Conservation (phyloP, 2,113 vertebrate species). For the Ceyx cyanopectus region DNA sequence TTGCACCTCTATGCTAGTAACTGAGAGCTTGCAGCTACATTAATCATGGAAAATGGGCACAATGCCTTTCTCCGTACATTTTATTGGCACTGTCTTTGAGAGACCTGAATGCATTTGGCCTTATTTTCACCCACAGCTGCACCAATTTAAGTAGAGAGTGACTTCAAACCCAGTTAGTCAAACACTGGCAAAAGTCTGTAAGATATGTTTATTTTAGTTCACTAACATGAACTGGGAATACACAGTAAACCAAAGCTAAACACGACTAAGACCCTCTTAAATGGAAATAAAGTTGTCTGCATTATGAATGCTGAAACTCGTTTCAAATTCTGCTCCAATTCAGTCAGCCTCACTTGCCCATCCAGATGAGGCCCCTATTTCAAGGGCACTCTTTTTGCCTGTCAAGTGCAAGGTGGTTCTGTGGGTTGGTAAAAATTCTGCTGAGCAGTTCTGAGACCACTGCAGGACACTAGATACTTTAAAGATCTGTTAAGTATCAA, state of each 20-base stretch:
- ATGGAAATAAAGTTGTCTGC: not conserved
- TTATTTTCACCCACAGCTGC: conserved; percentile 40
- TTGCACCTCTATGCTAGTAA: not conserved
- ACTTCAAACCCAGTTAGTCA: conserved; percentile 23
- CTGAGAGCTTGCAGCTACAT: not conserved
- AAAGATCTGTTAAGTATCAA: not conserved
- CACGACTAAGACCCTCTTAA: not conserved
- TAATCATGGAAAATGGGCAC: not conserved
- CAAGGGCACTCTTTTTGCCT: not conserved
- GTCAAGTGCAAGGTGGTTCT: not conserved
- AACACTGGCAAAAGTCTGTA: conserved; percentile 6
- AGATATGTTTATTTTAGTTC: conserved; percentile 34
- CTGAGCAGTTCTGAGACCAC: not conserved
- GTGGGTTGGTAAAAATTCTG: not conserved
- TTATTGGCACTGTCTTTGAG: not conserved
- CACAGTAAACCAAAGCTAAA: conserved; percentile 1
- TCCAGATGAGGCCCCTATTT: not conserved
- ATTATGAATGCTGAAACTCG: not conserved
- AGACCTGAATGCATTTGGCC: conserved; percentile 13
- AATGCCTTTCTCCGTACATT: not conserved
- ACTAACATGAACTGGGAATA: not conserved
- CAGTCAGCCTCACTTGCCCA: not conserved
- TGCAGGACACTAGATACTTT: not conserved
- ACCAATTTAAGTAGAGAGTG: conserved; percentile 9
- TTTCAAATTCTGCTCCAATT: not conserved